phyloP scores from a whole-genome alignment of 2,888 invertebrate genomes.

The Polymixis flavicincta region DNA sequence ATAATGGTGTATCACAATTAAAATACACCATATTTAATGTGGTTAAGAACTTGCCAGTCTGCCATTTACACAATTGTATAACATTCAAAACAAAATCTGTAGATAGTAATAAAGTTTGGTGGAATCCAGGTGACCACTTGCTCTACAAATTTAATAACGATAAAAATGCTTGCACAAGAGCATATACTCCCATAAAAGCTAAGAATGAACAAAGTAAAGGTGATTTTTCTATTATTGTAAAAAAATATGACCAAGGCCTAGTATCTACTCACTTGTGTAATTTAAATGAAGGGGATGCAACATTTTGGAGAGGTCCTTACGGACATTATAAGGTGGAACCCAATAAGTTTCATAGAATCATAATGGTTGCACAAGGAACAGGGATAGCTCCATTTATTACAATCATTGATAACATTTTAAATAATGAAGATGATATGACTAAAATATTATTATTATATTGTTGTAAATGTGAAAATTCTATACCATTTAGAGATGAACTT shows the following conservation, averaged over 20 bases:
- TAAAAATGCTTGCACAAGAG: constrained; percentile 74
- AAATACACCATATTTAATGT: constrained; percentile 80
- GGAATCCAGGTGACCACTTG: constrained; percentile 86
- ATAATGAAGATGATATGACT: constrained; percentile 93
- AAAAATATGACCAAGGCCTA: constrained; percentile 90
- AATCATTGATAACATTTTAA: constrained; percentile 91
- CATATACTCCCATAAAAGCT: constrained; percentile 83
- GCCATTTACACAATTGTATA: constrained; percentile 76
- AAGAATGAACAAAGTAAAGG: constrained; percentile 47
- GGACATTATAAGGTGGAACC: constrained; percentile 89
- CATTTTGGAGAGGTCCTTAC: constrained; percentile 94
- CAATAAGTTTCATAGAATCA: constrained; percentile 82
- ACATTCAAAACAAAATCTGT: constrained; percentile 71
- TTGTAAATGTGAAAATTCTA: constrained; percentile 89
- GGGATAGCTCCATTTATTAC: constrained; percentile 93
- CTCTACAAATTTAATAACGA: constrained; percentile 76
- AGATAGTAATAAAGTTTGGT: constrained; percentile 70
- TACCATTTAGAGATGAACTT: constrained; percentile 92
- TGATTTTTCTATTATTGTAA: constrained; percentile 92
- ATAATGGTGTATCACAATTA: constrained; percentile 82
- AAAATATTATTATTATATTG: constrained; percentile 92
- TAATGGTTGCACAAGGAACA: constrained; percentile 92
- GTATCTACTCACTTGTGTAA: constrained; percentile 90
- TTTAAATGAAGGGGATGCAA: constrained; percentile 85
- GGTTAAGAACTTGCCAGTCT: constrained; percentile 68